Conservation (phyloP, 2,888 invertebrate genomes). For the Brenthis ino region DNA sequence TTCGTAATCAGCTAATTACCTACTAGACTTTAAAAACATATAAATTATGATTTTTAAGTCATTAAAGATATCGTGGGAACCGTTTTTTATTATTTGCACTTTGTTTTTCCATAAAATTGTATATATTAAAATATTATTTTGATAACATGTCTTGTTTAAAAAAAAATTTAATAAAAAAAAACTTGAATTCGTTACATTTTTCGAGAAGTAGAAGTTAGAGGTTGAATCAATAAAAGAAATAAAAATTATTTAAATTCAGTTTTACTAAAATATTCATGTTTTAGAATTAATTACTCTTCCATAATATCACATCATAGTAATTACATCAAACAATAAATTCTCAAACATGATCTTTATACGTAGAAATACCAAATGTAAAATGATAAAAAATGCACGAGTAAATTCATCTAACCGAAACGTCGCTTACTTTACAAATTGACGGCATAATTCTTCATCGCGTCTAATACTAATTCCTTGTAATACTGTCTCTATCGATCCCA, state of each 20-base stretch:
- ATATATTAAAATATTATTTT: conserved; percentile 4
- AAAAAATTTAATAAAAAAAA: too few relatives aligned
- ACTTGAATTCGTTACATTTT: neutral
- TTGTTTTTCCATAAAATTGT: conserved; percentile 6
- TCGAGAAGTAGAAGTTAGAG: conserved; percentile 5
- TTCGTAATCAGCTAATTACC: conserved; percentile 75
- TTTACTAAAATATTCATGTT: conserved; percentile 79
- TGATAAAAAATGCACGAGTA: conserved; percentile 64
- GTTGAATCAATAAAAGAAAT: conserved; percentile 40
- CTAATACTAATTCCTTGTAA: conserved; percentile 71
- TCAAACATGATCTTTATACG: conserved; percentile 57
- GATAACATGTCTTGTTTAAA: neutral
- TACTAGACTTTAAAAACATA: conserved; percentile 58
- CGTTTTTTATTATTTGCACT: conserved; percentile 18
- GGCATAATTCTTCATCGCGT: conserved; percentile 49
- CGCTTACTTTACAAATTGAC: conserved; percentile 61
- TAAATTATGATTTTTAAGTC: conserved; percentile 35
- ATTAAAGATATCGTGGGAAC: conserved; percentile 36
- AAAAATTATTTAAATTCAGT: conserved; percentile 59
- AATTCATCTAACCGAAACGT: conserved; percentile 54
- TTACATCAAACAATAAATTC: conserved; percentile 51
- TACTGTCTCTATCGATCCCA: conserved; percentile 74
- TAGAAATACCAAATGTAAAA: conserved; percentile 69
- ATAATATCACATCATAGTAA: conserved; percentile 46
- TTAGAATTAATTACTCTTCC: conserved; percentile 66